Base-by-base conservation (phyloP, 1,140 invertebrate species). In the Coptotermes formosanus region DNA sequence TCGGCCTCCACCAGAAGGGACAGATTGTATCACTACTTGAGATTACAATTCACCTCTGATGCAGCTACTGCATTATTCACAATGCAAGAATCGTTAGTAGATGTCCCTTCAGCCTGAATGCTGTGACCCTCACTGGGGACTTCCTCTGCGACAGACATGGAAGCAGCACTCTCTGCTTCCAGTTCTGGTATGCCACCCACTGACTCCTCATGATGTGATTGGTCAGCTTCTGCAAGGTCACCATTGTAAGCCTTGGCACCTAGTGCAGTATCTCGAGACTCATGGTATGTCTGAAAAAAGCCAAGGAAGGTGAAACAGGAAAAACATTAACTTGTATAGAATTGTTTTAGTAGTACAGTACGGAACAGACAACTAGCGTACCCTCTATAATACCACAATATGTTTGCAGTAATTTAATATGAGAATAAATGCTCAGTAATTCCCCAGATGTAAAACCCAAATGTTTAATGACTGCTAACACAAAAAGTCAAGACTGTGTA, bases 171-270 rank as follows among this genome's bases (percentile, higher is more conserved):
- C 30, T 84, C 83, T 9, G 16, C 45, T 52, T 84, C 44, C 21
- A 52, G 83, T 52, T 45, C 44, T 52, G 83, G 52, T 32, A 38
- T 44, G 32, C 59, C 59, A 32, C 32, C 69, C 30, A 23, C 64
- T 21, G 85, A 59, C n/a, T 88, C 88, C 87, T 90, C 89, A 19
- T 89, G 89, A 82, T 90, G 88, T 6, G 90, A 90, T 87, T 93
- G 92, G 89, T 93, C 92, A 55, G 92, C 92, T 88, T 93, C 92
- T 8, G 92, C 92, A 23, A 93, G 88, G 85, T 93, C 92, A 86
- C 91, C 92, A 86, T 93, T 86, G 84, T 82, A 87, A n/a, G 64
- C 9, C 14, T 25, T 75, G 25, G 64, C n/a, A 84, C 48, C 48
- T 38, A 52, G 8, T 84, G 25, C 30, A 84, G 44, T 38, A 8